Conservation (phyloP, 2,797 vertebrate genomes). For the Pipistrellus nathusii region DNA sequence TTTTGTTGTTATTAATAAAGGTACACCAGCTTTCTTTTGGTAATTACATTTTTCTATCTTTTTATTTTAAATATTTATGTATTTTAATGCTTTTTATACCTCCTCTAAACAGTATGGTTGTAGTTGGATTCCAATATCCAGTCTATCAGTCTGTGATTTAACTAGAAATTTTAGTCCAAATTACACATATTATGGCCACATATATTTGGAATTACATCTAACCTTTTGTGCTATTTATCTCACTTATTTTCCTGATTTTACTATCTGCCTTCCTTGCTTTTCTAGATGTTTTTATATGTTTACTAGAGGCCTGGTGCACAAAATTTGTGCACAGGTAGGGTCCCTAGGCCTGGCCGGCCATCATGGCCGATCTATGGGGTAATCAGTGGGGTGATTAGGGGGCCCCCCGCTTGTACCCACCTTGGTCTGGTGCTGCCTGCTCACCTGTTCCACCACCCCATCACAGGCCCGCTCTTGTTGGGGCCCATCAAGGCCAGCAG, state of each 20-base stretch:
- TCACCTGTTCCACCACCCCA: no score
- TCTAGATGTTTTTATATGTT: neutral
- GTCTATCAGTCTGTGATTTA: neutral
- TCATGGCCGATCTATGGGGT: no score
- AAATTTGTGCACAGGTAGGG: no score
- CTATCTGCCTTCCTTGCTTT: neutral
- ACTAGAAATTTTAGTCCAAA: neutral
- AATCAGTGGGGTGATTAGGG: no score
- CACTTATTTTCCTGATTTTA: neutral
- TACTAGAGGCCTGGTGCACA: no score
- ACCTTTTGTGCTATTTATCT: neutral
- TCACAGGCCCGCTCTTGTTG: no score
- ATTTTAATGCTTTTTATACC: neutral
- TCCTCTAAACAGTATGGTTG: neutral
- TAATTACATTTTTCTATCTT: neutral
- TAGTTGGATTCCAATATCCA: neutral
- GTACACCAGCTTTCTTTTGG: neutral
- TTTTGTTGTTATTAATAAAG: neutral
- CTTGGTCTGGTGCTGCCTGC: no score
- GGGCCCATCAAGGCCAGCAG: no score
- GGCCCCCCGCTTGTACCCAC: no score
- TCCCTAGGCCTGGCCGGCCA: no score
- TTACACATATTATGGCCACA: neutral
- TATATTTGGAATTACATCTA: neutral
- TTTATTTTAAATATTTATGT: slow-evolving; percentile 6